Percentiles rank a stretch among this genome's conserved stretches.
These are phyloP conservation scores for Patiria pectinifera DNA, from an alignment of 53 echinoderm and acorn worm genomes.

Conservation along the genomic window DNA sequence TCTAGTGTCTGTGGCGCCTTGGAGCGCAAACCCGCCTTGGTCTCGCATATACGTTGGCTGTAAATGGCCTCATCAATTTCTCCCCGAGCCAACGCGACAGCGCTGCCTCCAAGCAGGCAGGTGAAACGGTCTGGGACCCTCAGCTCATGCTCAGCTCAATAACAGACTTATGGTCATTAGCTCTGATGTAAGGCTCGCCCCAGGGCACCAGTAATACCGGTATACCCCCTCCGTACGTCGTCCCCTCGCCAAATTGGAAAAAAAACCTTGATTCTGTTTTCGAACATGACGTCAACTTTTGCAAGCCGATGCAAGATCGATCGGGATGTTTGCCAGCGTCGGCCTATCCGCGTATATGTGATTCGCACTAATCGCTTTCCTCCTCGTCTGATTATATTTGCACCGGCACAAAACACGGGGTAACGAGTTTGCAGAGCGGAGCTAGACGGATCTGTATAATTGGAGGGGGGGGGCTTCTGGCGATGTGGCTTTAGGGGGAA, in stretches of 20 bases:
- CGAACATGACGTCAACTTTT: slow-evolving; percentile 15
- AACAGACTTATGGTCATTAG: slow-evolving; percentile 8
- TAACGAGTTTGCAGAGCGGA: slow-evolving; percentile 7
- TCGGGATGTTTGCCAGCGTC: slow-evolving; percentile 8
- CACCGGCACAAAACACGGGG: not conserved
- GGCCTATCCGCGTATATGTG: slow-evolving; percentile 16
- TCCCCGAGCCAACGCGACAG: not conserved
- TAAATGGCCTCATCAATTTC: not conserved
- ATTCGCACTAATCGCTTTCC: not conserved
- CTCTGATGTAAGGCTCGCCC: not conserved
- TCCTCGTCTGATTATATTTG: slow-evolving; percentile 10
- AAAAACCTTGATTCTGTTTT: not conserved
- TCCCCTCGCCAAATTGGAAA: not conserved
- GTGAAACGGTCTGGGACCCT: slow-evolving; percentile 23
- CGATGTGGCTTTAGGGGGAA: not conserved
- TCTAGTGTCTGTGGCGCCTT: not conserved
- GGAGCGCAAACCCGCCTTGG: not conserved
- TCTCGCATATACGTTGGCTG: not conserved
- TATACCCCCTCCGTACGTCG: not conserved
- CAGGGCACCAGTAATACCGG: not conserved
- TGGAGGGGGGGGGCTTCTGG: not conserved
- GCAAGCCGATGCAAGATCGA: not conserved
- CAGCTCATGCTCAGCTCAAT: too few species aligned
- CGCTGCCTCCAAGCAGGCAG: slow-evolving; percentile 8
- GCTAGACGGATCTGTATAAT: not conserved